phyloP scores from a whole-genome alignment of 2,113 vertebrate species.

The Eupsittula cactorum region DNA sequence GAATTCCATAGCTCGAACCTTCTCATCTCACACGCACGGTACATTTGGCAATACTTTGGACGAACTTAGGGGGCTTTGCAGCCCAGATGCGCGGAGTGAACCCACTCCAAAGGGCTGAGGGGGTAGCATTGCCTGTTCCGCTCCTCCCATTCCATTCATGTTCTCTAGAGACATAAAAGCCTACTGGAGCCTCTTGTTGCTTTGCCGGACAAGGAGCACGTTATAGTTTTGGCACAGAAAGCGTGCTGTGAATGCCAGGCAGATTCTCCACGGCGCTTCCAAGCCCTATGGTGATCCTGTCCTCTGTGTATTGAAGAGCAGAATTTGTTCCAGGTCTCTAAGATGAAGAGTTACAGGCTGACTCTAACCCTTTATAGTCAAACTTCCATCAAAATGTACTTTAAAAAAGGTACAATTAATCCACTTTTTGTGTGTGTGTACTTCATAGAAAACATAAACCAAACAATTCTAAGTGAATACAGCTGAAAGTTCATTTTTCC shows the following conservation, averaged over 20 bases:
- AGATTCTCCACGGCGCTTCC: accelerated
- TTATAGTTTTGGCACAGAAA: accelerated
- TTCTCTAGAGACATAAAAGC: accelerated
- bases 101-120: accelerated
- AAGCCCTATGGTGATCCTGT: accelerated
- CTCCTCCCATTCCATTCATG: accelerated
- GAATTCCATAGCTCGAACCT: accelerated
- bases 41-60: accelerated
- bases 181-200: accelerated
- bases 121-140: accelerated
- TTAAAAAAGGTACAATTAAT: background rate
- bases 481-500: background rate
- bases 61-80: background rate
- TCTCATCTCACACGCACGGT: accelerated
- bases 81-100: accelerated
- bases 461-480: background rate
- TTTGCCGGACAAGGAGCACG: accelerated
- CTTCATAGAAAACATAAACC: background rate
- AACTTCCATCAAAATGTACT: background rate
- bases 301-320: accelerated
- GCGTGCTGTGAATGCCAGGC: accelerated
- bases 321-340: background rate
- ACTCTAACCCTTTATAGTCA: accelerated
- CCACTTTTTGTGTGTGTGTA: background rate
- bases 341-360: background rate